Base-by-base conservation (phyloP, 92 coral and sea anemone species). In the Porites divaricata region DNA sequence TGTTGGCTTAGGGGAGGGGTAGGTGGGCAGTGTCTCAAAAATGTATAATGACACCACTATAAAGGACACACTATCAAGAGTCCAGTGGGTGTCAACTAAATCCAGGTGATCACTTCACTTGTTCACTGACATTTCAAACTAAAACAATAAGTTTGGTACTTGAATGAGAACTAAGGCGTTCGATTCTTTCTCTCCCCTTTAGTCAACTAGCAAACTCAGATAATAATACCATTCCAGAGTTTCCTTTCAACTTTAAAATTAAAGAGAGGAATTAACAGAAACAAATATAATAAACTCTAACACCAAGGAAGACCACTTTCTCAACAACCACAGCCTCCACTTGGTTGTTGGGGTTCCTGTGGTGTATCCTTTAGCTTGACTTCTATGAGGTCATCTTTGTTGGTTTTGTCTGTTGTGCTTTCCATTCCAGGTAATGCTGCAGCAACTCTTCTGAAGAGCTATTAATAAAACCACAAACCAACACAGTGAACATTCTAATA, bases 401-500 rank as follows among this genome's bases (percentile, higher is more conserved):
- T 93, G 54, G 95, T 68, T 92, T 96, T 96, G 77, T 96, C 99
- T 74, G 99, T 86, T 16, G 99, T 91, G 63, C 98, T 96, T 62
- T 96, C 99, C 99, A 96, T 96, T 57, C 99, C 99, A 20, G 99
- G 99, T 74, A 96, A 89, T 49, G 99, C 99, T 5, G 99, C 99
- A 1, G 99, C 99, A 66, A 96, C 99, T 86, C 98, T 88, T 89
- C 99, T 92, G 90, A 96, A 96, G 76, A 96, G 95, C 99, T 96
- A 35, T 35, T 35, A 77, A 21, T 19, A 23, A 67, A 88, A 76
- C 20, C 69, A 24, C 28, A 63, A 26, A 21, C 61, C 17, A 66
- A 41, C 5, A 57, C 63, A 73, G 12, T 19, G 22, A 21, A 10
- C 8, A 13, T 10, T 7, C 21, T 65, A 65, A 22, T 24, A 15